phyloP scores from a whole-genome alignment of 2,888 invertebrate species.

The Lordiphosa andalusiaca region DNA sequence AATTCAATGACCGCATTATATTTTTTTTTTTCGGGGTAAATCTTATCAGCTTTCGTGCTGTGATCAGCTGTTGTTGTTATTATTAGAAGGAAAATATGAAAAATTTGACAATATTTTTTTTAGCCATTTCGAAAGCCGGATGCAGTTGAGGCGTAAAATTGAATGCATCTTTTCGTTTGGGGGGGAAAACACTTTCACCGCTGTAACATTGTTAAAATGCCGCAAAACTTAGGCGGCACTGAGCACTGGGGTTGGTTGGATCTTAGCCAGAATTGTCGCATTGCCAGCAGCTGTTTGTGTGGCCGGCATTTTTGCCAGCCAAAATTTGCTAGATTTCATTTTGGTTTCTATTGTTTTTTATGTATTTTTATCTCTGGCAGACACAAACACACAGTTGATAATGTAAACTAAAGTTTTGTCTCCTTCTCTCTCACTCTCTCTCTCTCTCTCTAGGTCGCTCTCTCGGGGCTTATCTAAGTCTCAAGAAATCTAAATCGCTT shows the following conservation, averaged over 20 bases:
- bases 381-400: slow-evolving; percentile 33
- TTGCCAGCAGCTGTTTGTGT: slow-evolving; percentile 36
- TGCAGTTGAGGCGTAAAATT: slow-evolving; percentile 56
- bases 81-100: background rate
- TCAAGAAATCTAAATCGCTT: slow-evolving; percentile 33
- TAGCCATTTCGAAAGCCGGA: slow-evolving; percentile 28
- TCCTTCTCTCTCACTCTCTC: background rate
- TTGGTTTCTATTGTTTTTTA: slow-evolving; percentile 38
- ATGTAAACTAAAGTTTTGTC: slow-evolving; percentile 29
- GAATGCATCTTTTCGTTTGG: slow-evolving; percentile 39
- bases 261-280: slow-evolving; percentile 24
- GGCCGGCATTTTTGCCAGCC: slow-evolving; percentile 25
- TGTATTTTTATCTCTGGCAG: slow-evolving; percentile 66
- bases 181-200: slow-evolving; percentile 63
- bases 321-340: slow-evolving; percentile 26
- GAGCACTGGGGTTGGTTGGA: slow-evolving; percentile 25
- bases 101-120: slow-evolving; percentile 1
- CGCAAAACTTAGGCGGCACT: slow-evolving; percentile 20
- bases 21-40: background rate
- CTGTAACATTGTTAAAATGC: slow-evolving; percentile 64
- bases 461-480: slow-evolving; percentile 22
- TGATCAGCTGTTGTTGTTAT: slow-evolving; percentile 7
- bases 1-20: slow-evolving; percentile 19
- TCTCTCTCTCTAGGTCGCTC: slow-evolving; percentile 1
- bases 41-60: slow-evolving; percentile 14